phyloP scores from a whole-genome alignment of 2,888 invertebrate species.

The Papilio demoleus region DNA sequence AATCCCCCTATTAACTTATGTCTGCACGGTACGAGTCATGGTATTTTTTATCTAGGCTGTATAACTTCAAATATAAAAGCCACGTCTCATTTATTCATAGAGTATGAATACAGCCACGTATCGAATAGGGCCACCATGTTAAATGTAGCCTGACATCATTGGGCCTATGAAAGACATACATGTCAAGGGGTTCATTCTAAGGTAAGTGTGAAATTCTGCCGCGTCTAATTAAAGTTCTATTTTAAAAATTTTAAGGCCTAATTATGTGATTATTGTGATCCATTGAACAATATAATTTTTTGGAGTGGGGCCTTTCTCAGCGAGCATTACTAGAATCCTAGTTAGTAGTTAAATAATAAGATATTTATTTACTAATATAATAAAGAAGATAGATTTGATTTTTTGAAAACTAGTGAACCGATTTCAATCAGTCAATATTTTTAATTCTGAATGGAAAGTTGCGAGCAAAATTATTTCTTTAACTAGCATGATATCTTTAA shows the following conservation, averaged over 20 bases:
- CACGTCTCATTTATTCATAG: slow-evolving; percentile 14
- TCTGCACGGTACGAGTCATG: not conserved
- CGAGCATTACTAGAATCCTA: no score
- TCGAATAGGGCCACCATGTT: not conserved
- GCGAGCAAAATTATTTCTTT: no score
- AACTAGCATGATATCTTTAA: no score
- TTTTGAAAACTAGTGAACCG: no score
- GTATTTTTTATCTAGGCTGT: not conserved
- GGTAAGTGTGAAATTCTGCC: not conserved
- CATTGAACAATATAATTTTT: no score
- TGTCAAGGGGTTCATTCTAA: not conserved
- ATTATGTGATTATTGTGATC: not conserved
- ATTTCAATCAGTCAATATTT: no score
- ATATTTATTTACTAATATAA: no score
- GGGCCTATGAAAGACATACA: not conserved
- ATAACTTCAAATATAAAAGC: not conserved
- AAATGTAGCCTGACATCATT: slow-evolving; percentile 8
- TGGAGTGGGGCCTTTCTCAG: no score
- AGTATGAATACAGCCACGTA: not conserved
- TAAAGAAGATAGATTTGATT: no score
- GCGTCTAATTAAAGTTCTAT: not conserved
- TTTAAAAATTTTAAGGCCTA: not conserved
- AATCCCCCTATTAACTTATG: no score
- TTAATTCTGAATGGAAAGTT: no score
- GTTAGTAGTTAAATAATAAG: no score